Evolutionary conservation across 2,888 invertebrate genomes (phyloP).

Genomic region (Epinotia nisella): DNA sequence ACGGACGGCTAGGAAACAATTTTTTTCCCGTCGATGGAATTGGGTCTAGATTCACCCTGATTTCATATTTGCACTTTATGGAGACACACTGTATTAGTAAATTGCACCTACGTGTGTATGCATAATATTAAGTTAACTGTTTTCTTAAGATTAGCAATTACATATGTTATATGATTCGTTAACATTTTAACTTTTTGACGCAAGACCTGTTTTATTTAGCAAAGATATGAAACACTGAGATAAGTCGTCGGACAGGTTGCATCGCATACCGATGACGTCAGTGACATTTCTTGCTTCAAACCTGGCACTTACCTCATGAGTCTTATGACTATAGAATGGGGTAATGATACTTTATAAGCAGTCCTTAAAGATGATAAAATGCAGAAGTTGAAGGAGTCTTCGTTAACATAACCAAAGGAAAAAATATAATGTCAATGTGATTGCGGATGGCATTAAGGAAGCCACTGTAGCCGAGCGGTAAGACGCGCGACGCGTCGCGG

Average conservation of each 20-base stretch:
- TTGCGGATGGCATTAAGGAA: too few relatives aligned
- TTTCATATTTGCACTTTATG: too few relatives aligned
- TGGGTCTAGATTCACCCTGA: too few relatives aligned
- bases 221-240: slow-evolving; percentile 40
- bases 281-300: slow-evolving; percentile 36
- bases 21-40: too few relatives aligned
- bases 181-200: slow-evolving; percentile 9
- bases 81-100: background rate
- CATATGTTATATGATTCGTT: background rate
- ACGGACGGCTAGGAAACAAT: too few relatives aligned
- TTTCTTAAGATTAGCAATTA: background rate
- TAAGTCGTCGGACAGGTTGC: slow-evolving; percentile 36
- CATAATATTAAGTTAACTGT: too few relatives aligned
- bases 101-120: background rate
- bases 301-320: slow-evolving; percentile 21
- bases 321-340: slow-evolving; percentile 10
- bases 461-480: too few relatives aligned
- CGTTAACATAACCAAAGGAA: background rate
- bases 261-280: slow-evolving; percentile 42
- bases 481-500: too few relatives aligned
- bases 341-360: slow-evolving; percentile 12
- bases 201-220: slow-evolving; percentile 31
- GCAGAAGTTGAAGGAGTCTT: background rate
- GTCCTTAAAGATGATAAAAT: background rate
- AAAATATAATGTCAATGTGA: background rate